A percentile compares a stretch with the other conserved stretches of the same genome.
phyloP scores from a whole-genome alignment of 2,888 invertebrate genomes.

The Ochropleura plecta region DNA sequence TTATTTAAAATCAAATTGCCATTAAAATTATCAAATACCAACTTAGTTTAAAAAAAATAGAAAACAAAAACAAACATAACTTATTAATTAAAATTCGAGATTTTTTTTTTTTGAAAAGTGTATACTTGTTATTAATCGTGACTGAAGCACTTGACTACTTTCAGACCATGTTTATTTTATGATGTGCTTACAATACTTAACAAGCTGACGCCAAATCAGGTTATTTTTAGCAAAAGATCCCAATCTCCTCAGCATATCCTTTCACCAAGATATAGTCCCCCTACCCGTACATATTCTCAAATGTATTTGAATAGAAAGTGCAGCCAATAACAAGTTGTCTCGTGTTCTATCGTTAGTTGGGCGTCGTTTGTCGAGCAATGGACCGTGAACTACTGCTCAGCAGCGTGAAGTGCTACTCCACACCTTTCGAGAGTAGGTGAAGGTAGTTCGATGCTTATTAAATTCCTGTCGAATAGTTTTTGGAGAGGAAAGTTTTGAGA shows the following conservation, averaged over 20 bases:
- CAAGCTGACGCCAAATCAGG: too few species aligned
- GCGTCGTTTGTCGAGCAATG: constrained; percentile 37
- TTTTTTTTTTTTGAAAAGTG: too few species aligned
- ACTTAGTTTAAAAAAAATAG: too few species aligned
- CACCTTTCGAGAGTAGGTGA: constrained; percentile 14
- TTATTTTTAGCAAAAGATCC: background rate
- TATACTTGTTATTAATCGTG: too few species aligned
- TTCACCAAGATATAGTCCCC: constrained; percentile 13
- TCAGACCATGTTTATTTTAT: too few species aligned
- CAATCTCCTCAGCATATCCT: background rate
- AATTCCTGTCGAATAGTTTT: constrained; percentile 5
- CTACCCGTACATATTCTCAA: constrained; percentile 52
- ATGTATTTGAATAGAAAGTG: constrained; percentile 72
- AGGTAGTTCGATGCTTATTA: constrained; percentile 5
- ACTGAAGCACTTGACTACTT: too few species aligned
- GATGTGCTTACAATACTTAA: too few species aligned
- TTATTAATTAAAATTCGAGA: too few species aligned
- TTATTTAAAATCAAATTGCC: too few species aligned
- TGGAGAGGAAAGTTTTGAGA: too few species aligned
- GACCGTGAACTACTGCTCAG: constrained; percentile 18
- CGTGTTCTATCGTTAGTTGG: constrained; percentile 41
- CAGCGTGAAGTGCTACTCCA: background rate
- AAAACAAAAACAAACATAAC: too few species aligned
- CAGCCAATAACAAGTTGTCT: constrained; percentile 69
- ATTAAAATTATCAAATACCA: too few species aligned